These are phyloP conservation scores for Drosophila bifasciata DNA, from an alignment of 1,140 invertebrate species.

Conservation along the genomic window DNA sequence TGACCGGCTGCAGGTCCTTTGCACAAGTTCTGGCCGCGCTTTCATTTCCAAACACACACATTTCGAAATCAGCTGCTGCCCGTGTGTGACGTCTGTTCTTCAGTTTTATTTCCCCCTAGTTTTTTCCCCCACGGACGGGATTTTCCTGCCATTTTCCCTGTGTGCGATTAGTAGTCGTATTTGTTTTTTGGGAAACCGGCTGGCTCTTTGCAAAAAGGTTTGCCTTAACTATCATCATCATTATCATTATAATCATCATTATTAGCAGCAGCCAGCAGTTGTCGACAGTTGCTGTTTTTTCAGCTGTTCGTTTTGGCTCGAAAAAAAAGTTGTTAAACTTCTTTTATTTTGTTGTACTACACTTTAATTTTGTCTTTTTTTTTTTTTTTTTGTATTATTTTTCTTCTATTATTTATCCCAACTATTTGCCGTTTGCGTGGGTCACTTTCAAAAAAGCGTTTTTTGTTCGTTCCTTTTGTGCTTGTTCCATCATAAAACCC, in stretches of 20 bases:
- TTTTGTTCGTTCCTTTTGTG: conserved; percentile 16
- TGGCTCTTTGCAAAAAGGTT: conserved; percentile 71
- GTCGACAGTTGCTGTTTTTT: conserved; percentile 71
- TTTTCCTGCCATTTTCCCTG: conserved; percentile 17
- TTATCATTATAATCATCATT: no score
- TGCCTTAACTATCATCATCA: conserved; percentile 6
- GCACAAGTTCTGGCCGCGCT: conserved; percentile 66
- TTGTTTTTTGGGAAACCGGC: conserved; percentile 63
- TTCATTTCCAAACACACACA: conserved; percentile 19
- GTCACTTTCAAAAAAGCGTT: conserved; percentile 68
- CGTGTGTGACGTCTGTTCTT: conserved; percentile 39
- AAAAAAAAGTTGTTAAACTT: conserved; percentile 73
- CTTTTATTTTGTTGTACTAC: conserved; percentile 74
- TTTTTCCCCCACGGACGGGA: conserved; percentile 18
- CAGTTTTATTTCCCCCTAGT: conserved; percentile 46
- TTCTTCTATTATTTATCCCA: conserved; percentile 55
- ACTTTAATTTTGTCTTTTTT: conserved; percentile 76
- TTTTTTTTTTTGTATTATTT: conserved; percentile 11
- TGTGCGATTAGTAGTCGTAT: conserved; percentile 14
- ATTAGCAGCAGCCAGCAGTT: not conserved
- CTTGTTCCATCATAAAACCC: conserved; percentile 41
- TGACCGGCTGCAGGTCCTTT: conserved; percentile 78
- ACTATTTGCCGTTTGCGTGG: conserved; percentile 73
- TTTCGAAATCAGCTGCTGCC: conserved; percentile 68
- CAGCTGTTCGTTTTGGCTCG: conserved; percentile 64